Evolutionary conservation across 2,113 vertebrate genomes (phyloP), one percentile per base, ranked within the genome.

Genomic region (Colossoma macropomum): DNA sequence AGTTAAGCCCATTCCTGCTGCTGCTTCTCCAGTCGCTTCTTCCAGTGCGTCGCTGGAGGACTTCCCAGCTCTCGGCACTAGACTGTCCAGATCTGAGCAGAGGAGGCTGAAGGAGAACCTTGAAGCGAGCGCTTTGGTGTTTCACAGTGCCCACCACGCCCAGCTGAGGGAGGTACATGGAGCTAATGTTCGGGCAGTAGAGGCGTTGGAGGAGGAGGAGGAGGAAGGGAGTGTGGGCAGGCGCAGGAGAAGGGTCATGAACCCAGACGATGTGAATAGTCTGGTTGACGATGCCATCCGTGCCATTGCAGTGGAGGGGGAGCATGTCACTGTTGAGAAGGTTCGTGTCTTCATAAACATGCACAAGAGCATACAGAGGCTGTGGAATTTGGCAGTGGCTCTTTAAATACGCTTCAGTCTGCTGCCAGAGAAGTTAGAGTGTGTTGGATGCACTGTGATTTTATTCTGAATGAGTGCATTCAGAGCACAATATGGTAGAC

Each of bases 311-410:
- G 17, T 88, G 1, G 90, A 93, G 6, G 93, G 95, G 87, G 92
- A 95, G 34, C 86, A 91, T 32, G 94, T 95, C 79, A 95, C 93
- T 23, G 45, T 75, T 25, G 90, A 93, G 4, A 91, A 89, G 93
- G 95, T 95, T 8, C 81, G 86, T 32, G n/a, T 63, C 16, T 81
- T 52, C 4, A 4, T 0, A 34, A 72, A 41, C 15, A 19, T 21
- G 15, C 19, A 32, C 11, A 1, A 0, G 15, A 65, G 32, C 2
- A 17, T 52, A 19, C 16, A 52, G 15, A 52, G 16, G 50, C 16
- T 45, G 41, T 45, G 10, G 4, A 6, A 6, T 45, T 45, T 45
- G n/a, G n/a, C n/a, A n/a, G n/a, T n/a, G 34, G 34, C 34, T 38
- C 34, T 38, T 38, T 38, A 38, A n/a, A n/a, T n/a, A n/a, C n/a